Evolutionary conservation across 2,888 invertebrate genomes (phyloP).

Genomic region (Nezara viridula): DNA sequence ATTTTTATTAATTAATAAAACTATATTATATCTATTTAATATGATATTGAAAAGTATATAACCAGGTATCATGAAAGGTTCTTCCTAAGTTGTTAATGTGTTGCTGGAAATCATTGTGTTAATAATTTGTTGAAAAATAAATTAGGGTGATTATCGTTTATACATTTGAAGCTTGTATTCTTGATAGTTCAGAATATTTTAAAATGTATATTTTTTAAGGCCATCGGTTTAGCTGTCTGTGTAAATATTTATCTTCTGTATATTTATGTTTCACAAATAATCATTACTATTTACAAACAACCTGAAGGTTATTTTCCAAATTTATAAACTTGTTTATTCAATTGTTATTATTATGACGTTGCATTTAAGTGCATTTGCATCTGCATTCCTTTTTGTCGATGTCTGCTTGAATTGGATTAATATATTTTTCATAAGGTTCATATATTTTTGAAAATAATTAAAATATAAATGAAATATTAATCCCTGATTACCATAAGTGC

Average conservation of each 20-base stretch:
- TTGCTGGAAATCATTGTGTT: background rate
- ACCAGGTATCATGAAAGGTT: background rate
- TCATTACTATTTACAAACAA: background rate
- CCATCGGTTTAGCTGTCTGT: background rate
- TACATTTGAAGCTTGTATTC: background rate
- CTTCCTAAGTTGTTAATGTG: background rate
- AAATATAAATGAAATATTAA: background rate
- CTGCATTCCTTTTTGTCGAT: background rate
- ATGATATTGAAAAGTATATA: background rate
- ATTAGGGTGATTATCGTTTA: background rate
- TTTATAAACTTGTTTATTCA: conserved; percentile 11
- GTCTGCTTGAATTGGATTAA: background rate
- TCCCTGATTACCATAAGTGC: no score
- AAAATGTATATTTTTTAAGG: background rate
- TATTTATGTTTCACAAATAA: conserved; percentile 27
- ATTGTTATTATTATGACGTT: background rate
- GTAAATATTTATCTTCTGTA: background rate
- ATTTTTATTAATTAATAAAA: no score
- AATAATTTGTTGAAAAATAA: background rate
- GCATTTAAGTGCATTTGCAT: background rate
- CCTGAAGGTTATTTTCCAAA: background rate
- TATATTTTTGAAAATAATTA: background rate
- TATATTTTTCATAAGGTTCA: background rate
- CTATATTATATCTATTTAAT: no score
- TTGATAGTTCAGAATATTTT: background rate